A percentile compares a stretch with the other conserved stretches of the same genome.
Evolutionary conservation across 2,113 vertebrate species (phyloP).

Genomic region (Notarius lentiginosus): DNA sequence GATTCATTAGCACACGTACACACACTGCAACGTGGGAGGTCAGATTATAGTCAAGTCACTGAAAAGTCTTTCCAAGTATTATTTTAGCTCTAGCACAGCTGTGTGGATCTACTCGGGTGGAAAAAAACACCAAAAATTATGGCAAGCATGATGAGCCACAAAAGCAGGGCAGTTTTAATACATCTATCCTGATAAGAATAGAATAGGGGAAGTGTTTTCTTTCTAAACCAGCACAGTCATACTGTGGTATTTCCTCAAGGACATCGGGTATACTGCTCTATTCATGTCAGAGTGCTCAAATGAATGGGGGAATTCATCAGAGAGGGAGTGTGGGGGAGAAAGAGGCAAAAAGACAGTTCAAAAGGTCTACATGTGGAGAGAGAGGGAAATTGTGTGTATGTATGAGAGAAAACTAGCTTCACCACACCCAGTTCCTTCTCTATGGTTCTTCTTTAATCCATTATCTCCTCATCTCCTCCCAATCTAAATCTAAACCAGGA

Average conservation of each 20-base stretch:
- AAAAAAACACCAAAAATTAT: not conserved
- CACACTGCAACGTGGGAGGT: constrained; percentile 6
- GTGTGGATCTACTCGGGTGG: not conserved
- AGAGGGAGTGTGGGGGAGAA: constrained; percentile 13
- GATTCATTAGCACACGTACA: not conserved
- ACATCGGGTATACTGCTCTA: constrained; percentile 51
- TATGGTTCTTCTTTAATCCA: constrained; percentile 8
- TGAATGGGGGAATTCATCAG: constrained; percentile 46
- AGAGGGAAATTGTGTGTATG: not conserved
- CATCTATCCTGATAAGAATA: constrained; percentile 27
- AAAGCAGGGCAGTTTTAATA: constrained; percentile 30
- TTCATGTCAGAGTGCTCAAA: constrained; percentile 47
- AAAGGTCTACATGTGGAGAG: not conserved
- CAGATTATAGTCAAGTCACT: not conserved
- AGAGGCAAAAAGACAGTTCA: not conserved
- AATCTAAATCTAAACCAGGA: constrained; percentile 16
- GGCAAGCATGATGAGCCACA: not conserved
- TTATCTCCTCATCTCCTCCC: constrained; percentile 23
- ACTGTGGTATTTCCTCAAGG: constrained; percentile 64
- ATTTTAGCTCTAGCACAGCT: not conserved
- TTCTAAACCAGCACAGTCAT: constrained; percentile 47
- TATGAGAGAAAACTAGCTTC: not conserved
- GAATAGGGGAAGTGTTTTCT: constrained; percentile 54
- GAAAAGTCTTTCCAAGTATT: not conserved
- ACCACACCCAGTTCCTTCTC: not conserved